Evolutionary conservation across 2,113 vertebrate species (phyloP).

Genomic region (Panurus biarmicus): DNA sequence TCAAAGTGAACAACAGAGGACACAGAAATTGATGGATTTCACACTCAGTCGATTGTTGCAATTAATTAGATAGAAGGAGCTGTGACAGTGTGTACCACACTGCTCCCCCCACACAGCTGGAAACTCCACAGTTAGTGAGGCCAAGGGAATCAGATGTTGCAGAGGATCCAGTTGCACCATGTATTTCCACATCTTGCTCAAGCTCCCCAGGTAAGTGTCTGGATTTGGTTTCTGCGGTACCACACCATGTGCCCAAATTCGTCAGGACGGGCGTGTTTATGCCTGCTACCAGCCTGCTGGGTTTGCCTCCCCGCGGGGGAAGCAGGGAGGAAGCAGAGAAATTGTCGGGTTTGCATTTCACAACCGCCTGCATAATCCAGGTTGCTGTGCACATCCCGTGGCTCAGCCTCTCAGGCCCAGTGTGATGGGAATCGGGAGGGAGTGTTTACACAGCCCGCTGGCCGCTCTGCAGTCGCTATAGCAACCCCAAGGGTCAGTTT

Average conservation of each 20-base stretch:
- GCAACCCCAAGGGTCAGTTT: slow-evolving; percentile 71
- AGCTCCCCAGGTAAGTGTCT: slow-evolving; percentile 38
- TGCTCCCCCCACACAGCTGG: not conserved
- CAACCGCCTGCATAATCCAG: not conserved
- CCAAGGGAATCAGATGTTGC: not conserved
- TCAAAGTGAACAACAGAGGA: not conserved
- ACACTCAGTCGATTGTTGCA: not conserved
- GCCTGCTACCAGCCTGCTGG: slow-evolving; percentile 10
- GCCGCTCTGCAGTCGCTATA: slow-evolving; percentile 53
- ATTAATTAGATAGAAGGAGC: not conserved
- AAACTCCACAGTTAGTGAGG: not conserved
- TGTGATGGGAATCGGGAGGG: slow-evolving; percentile 1
- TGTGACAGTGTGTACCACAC: not conserved
- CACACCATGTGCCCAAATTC: not conserved
- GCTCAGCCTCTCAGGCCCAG: not conserved
- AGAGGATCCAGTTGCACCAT: slow-evolving; percentile 14
- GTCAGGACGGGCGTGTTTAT: not conserved
- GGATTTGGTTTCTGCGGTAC: slow-evolving; percentile 26
- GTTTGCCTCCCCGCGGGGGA: not conserved
- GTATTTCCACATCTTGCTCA: slow-evolving; percentile 7
- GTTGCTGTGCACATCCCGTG: not conserved
- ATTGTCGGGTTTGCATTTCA: not conserved
- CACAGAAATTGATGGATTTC: slow-evolving; percentile 9
- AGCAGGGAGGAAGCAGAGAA: not conserved
- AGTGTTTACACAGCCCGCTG: slow-evolving; percentile 59